Conservation (phyloP, 2,888 invertebrate species). For the Drosophila meridiana region DNA sequence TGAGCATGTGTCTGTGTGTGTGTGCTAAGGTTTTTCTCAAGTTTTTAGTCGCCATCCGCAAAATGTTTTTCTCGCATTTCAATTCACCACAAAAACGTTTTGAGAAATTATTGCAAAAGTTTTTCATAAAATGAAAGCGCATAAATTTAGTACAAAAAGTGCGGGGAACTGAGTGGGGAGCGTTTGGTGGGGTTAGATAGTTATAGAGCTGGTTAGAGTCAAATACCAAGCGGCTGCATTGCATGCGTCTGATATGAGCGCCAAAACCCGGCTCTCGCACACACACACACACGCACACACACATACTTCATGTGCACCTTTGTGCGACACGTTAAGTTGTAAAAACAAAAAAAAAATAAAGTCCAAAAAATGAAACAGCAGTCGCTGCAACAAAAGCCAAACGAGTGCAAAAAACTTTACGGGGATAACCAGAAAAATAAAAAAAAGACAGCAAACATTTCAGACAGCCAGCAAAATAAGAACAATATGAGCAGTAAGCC, state of each 20-base stretch:
- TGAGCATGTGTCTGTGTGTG: constrained; percentile 30
- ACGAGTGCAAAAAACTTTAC: constrained; percentile 59
- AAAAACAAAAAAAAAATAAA: constrained; percentile 24
- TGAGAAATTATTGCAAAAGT: constrained; percentile 84
- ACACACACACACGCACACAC: constrained; percentile 1
- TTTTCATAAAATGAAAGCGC: constrained; percentile 83
- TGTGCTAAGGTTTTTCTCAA: constrained; percentile 73
- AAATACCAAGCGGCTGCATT: constrained; percentile 67
- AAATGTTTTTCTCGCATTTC: constrained; percentile 84
- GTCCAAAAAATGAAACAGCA: constrained; percentile 25
- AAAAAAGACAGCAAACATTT: constrained; percentile 46
- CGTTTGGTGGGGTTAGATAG: constrained; percentile 35
- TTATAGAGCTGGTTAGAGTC: constrained; percentile 57
- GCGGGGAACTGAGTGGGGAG: constrained; percentile 3
- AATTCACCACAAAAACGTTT: constrained; percentile 84
- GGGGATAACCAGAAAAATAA: constrained; percentile 30
- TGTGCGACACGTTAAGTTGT: constrained; percentile 75
- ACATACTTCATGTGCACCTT: constrained; percentile 61
- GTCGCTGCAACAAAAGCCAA: constrained; percentile 50
- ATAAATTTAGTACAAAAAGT: constrained; percentile 78
- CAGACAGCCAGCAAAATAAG: constrained; percentile 38
- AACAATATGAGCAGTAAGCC: constrained; percentile 21
- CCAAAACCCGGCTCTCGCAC: constrained; percentile 4
- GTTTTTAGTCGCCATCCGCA: constrained; percentile 84
- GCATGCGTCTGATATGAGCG: constrained; percentile 66